Base-by-base conservation (phyloP, 2,888 invertebrate species). In the Eueremaeus valkanovi region DNA sequence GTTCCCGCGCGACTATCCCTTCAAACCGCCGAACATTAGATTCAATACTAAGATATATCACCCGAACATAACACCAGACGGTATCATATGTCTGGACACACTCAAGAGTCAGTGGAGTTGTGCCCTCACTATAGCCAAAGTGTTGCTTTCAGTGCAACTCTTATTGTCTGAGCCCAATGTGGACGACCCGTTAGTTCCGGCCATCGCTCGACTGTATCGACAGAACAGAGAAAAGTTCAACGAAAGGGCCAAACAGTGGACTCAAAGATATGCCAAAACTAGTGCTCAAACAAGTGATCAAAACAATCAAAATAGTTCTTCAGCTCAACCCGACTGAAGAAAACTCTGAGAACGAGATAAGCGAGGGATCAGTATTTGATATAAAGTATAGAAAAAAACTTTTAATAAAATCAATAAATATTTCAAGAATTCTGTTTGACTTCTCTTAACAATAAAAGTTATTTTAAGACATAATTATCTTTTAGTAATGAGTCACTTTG, bases 81-180 rank as follows among this genome's bases (percentile, higher is more conserved):
- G 55, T 9, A 27, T 9, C 24, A 27, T 55, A 55, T 55, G 55
- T 55, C 24, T 55, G 55, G 55, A 55, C 16, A 51, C 51, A 9
- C 51, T 51, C 51, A 51, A 51, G 21, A 51, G 21, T 51, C 51
- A 51, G 16, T 51, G 51, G 51, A 51, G 51, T 51, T 51, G 51
- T 51, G 51, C 51, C 5, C 18, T 21, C 5, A 51, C 51, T 51
- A 9, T 51, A 6, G 6, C 51, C 16, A 51, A 51, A 18, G 51
- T 36, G 5, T 51, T 51, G 21, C 51, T 51, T 9, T 51, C 51
- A n/a, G 5, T 51, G 18, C 51, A 51, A 16, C 21, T 51, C 21
- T 51, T 51, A 16, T 51, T 51, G 21, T 51, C 21, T 18, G 18
- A 6, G 5, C 51, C 51, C n/a, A 51, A 51, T 16, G 9, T 16